phyloP scores from a whole-genome alignment of 2,797 vertebrate species.

The Enteromius anoplus region DNA sequence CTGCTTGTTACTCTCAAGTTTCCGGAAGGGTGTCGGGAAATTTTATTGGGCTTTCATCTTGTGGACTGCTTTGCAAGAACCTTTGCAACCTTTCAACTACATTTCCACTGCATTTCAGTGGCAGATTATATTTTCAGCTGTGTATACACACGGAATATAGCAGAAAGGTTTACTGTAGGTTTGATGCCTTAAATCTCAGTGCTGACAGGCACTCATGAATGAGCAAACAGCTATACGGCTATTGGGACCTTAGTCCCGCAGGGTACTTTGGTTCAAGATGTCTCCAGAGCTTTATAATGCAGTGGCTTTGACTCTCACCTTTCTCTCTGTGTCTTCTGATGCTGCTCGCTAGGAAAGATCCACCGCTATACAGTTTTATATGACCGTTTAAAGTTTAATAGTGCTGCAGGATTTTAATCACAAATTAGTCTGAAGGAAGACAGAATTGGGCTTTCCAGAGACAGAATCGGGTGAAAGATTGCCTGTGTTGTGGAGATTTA shows the following conservation, averaged over 20 bases:
- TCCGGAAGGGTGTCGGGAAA: neutral
- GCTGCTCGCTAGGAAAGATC: neutral
- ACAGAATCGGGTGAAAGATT: neutral
- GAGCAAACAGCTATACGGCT: constrained; percentile 18
- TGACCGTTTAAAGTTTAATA: constrained; percentile 24
- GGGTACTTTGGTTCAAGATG: neutral
- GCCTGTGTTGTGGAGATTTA: constrained; percentile 1
- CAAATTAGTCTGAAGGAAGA: constrained; percentile 7
- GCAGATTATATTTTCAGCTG: constrained; percentile 21
- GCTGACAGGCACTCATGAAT: constrained; percentile 14
- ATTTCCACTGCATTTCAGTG: constrained; percentile 7
- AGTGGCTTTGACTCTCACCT: constrained; percentile 10
- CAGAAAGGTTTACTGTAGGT: neutral
- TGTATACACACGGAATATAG: neutral
- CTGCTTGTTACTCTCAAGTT: neutral
- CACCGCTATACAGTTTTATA: constrained; percentile 5
- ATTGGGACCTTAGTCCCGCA: neutral
- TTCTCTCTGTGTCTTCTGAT: constrained; percentile 9
- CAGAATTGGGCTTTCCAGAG: constrained; percentile 12
- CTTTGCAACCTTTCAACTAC: neutral
- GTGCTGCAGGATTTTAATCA: constrained; percentile 9
- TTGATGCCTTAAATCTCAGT: constrained; percentile 19
- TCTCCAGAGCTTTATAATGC: constrained; percentile 8
- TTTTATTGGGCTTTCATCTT: constrained; percentile 6
- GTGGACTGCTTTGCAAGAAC: neutral